Evolutionary conservation across 2,888 invertebrate genomes (phyloP), one percentile per base, ranked within the genome.

Genomic region (Kuschelorhynchus macadamiae): DNA sequence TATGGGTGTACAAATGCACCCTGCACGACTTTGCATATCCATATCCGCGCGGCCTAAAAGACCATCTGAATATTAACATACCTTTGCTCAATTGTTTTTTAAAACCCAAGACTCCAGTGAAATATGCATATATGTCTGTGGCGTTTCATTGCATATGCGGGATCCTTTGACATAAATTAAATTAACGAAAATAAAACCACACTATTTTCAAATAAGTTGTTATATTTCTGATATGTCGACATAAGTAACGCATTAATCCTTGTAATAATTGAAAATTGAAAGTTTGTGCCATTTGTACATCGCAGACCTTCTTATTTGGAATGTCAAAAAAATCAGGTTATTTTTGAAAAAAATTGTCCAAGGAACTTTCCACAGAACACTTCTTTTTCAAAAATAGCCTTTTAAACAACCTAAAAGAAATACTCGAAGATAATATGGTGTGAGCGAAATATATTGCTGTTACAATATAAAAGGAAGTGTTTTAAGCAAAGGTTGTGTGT

Each of bases 151-250:
- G n/a, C n/a, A n/a, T n/a, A n/a, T n/a, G n/a, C n/a, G n/a, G n/a
- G n/a, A n/a, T n/a, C n/a, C n/a, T n/a, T 25, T 25, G 25, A 25
- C 25, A 25, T 25, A 25, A 7, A 7, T 25, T 7, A 7, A 3
- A 25, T 7, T 25, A 25, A 25, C 7, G 7, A 25, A 25, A 25
- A 5, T 25, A 25, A 25, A 25, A 25, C 25, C 25, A 25, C 0
- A 1, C 18, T 36, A 36, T n/a, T 46, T 50, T 61, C 33, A 42
- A 49, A 59, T 47, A 47, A 59, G 49, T 20, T 61, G 36, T 39
- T 20, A 39, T 61, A 39, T 62, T 62, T 44, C 32, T 64, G 63
- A 64, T 64, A 64, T 64, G 63, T 64, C 32, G 63, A 47, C 63
- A 56, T 64, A 62, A 53, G 56, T 20, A 53, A 56, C 25, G 42